Evolutionary conservation across 2,797 vertebrate species (phyloP).

Genomic region (Dendrocincla tyrannina): DNA sequence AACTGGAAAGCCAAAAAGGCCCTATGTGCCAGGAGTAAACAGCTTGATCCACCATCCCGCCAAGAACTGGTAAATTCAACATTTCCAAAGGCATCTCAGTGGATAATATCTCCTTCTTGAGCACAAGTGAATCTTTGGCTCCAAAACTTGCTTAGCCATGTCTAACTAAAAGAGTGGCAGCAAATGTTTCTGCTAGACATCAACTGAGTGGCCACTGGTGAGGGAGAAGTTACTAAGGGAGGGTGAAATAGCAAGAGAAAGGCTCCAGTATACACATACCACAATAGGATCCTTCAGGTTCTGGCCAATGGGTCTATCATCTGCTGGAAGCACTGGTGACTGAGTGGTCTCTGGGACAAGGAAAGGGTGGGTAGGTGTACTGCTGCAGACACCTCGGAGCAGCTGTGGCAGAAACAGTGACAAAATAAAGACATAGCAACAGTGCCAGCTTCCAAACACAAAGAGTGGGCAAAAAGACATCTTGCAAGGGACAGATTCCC

Average conservation of each 20-base stretch:
- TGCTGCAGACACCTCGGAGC: slow-evolving; percentile 57
- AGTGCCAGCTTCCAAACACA: background rate
- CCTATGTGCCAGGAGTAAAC: background rate
- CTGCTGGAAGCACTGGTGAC: slow-evolving; percentile 61
- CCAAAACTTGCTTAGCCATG: background rate
- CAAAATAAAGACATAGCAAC: background rate
- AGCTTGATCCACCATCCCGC: background rate
- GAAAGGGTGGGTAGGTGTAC: slow-evolving; percentile 41
- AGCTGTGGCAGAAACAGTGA: slow-evolving; percentile 5
- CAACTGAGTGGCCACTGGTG: background rate
- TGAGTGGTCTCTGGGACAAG: background rate
- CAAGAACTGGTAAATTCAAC: background rate
- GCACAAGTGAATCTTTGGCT: background rate
- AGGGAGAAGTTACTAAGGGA: background rate
- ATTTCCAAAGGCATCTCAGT: background rate
- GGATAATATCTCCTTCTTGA: background rate
- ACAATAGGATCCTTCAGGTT: background rate
- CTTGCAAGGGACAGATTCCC: background rate
- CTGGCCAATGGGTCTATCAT: background rate
- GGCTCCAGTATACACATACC: background rate
- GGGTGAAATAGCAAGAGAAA: background rate
- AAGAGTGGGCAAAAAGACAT: background rate
- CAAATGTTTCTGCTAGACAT: background rate
- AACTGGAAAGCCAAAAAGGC: background rate
- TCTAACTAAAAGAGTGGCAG: background rate